Base-by-base conservation (phyloP, 2,113 vertebrate genomes). In the Hemibagrus wyckioides region DNA sequence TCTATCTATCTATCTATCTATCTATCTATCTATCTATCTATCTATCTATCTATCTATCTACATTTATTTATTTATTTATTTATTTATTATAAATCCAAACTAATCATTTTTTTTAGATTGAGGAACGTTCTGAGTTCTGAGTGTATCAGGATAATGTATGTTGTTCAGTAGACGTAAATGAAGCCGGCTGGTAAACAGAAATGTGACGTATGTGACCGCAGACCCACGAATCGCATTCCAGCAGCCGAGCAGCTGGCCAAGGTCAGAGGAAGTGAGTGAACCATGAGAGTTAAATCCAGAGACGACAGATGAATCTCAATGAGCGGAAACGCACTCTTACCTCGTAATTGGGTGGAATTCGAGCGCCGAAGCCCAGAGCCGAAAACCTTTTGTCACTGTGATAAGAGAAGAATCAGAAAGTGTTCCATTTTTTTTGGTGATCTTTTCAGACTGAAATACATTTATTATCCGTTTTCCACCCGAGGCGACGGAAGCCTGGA, bases 301-400 rank as follows among this genome's bases (percentile, higher is more conserved):
- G 85, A 33, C 79, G 33, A n/a, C 52, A 36, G 80, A 54, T 84
- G 69, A 77, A 2, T n/a, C 17, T 54, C 61, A 61, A 77, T 76
- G 57, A 88, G 57, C 4, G 10, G 9, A 71, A 23, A 54, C 44
- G 30, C 59, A 36, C 93, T 83, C 85, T 88, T 92, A 98, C 97
- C 96, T 98, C 97, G 0, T 98, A 99, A 89, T 99, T 98, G 82
- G 98, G 98, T 82, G 98, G 97, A 87, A 99, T 99, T 93, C 97
- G 95, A 9, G 98, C 98, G 54, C 98, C 97, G 82, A 99, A 99
- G 79, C 97, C 98, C 95, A 99, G 91, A 88, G 98, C 98, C 0
- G 98, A 99, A 94, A 99, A 99, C 75, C 96, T 96, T 95, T 97
- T 99, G 91, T 99, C 97, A 0, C 98, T 99, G 93, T 88, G 92